Percentiles rank a stretch among this genome's conserved stretches.
Evolutionary conservation across 2,113 vertebrate species (phyloP).

Genomic region (Thamnaconus septentrionalis): DNA sequence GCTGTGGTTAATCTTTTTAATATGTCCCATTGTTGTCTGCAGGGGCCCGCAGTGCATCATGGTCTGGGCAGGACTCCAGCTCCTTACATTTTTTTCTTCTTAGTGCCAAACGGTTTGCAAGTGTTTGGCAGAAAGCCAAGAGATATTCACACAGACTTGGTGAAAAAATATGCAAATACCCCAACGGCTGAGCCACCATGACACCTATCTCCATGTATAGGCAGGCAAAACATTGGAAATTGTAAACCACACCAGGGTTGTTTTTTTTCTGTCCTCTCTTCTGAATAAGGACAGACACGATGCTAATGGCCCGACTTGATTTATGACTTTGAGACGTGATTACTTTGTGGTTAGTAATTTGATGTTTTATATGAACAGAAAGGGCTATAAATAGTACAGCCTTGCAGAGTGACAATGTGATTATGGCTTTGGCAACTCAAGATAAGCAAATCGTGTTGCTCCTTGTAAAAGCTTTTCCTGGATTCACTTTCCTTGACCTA

Average conservation of each 20-base stretch:
- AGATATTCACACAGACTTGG: conserved; percentile 6
- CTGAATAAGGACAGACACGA: conserved; percentile 40
- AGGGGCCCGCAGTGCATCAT: conserved; percentile 8
- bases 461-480: conserved; percentile 56
- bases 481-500: conserved; percentile 67
- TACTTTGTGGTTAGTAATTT: conserved; percentile 57
- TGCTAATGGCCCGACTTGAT: conserved; percentile 47
- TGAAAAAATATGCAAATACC: conserved; percentile 38
- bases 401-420: conserved; percentile 64
- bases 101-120: conserved; percentile 13
- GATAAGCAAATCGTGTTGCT: conserved; percentile 67
- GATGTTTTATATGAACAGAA: conserved; percentile 50
- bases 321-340: conserved; percentile 51
- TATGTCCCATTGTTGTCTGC: conserved; percentile 28
- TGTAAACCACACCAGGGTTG: no score
- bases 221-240: not conserved
- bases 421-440: conserved; percentile 65
- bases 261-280: no score
- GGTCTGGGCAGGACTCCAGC: conserved; percentile 21
- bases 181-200: conserved; percentile 3
- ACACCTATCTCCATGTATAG: conserved; percentile 16
- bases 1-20: conserved; percentile 32
- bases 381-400: conserved; percentile 58
- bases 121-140: conserved; percentile 42
- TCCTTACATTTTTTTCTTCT: conserved; percentile 11